A percentile compares a stretch with the other conserved stretches of the same genome.
Conservation (phyloP, 2,113 vertebrate genomes). For the Ceyx melanurus region DNA sequence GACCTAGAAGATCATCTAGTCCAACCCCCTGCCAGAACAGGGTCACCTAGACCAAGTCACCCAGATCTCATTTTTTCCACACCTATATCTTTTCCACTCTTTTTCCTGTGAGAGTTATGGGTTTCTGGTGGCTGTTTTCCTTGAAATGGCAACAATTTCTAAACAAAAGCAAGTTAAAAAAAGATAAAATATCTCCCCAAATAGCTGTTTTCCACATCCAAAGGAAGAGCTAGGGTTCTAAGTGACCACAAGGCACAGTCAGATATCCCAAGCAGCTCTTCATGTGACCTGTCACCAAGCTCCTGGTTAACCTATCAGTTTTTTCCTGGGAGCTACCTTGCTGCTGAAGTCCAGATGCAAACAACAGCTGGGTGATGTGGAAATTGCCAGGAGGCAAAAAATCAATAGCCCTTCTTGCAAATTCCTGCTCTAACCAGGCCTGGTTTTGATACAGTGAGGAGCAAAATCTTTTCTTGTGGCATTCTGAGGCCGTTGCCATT, state of each 20-base stretch:
- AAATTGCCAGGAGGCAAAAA: background rate
- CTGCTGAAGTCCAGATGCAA: conserved; percentile 12
- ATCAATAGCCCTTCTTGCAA: background rate
- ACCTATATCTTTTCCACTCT: background rate
- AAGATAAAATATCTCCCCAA: background rate
- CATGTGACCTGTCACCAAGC: background rate
- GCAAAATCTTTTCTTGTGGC: background rate
- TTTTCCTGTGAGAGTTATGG: background rate
- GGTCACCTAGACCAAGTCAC: too few species aligned
- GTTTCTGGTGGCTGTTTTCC: background rate
- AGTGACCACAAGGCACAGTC: background rate
- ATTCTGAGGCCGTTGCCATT: background rate
- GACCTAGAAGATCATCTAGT: too few species aligned
- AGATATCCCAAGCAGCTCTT: background rate
- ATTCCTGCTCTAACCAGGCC: background rate
- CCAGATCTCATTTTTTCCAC: background rate
- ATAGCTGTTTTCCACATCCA: background rate
- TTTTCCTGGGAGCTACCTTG: conserved; percentile 4
- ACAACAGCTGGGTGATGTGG: background rate
- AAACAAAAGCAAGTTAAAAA: background rate
- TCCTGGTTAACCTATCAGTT: conserved; percentile 3
- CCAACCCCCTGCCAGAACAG: too few species aligned
- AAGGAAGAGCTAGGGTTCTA: background rate
- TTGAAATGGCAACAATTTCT: background rate
- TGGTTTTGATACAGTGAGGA: background rate